Conservation (phyloP, 2,888 invertebrate species). For the Latrodectus elegans region DNA sequence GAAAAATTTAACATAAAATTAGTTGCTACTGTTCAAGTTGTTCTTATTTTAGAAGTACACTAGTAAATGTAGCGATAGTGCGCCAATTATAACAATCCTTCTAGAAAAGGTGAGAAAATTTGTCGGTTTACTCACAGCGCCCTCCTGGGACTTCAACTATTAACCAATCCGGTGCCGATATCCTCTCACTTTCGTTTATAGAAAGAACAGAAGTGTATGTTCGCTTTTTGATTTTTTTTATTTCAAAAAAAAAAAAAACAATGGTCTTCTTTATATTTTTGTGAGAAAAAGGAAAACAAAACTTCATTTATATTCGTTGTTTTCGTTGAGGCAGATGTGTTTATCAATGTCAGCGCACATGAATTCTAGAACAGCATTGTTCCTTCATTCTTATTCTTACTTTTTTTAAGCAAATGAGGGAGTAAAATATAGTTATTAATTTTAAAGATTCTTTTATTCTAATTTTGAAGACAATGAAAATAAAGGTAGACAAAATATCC, state of each 20-base stretch:
- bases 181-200: constrained; percentile 44
- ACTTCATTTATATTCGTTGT: neutral
- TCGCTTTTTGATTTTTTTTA: too few species aligned
- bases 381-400: too few species aligned
- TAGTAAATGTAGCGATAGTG: neutral
- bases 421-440: too few species aligned
- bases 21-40: neutral
- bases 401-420: too few species aligned
- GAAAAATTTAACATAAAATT: neutral
- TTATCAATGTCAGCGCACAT: too few species aligned
- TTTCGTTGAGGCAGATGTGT: neutral
- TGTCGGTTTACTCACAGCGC: constrained; percentile 51
- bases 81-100: constrained; percentile 36
- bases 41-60: neutral
- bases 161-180: constrained; percentile 53
- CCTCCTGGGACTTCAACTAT: constrained; percentile 65
- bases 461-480: too few species aligned
- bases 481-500: too few species aligned
- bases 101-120: constrained; percentile 29
- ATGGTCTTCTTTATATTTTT: neutral
- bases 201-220: constrained; percentile 1
- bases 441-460: too few species aligned
- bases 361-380: too few species aligned
- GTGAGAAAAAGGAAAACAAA: neutral
- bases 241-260: too few species aligned